A percentile compares a stretch with the other conserved stretches of the same genome.
Conservation (phyloP, 2,888 invertebrate species). For the Aethes cnicana region DNA sequence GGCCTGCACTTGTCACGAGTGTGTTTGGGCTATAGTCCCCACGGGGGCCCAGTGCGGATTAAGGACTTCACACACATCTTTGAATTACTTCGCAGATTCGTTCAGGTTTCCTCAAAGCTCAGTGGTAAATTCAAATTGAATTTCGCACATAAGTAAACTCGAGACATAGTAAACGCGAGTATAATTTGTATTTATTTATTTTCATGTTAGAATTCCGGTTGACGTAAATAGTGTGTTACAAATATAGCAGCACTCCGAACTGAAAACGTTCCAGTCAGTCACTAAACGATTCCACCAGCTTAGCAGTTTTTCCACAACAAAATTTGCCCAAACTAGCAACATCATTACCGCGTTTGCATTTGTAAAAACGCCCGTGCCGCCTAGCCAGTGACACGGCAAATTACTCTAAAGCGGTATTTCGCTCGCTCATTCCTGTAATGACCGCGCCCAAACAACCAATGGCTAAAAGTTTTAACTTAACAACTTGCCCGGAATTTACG, state of each 20-base stretch:
- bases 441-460: conserved; percentile 29
- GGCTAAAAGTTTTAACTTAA: conserved; percentile 27
- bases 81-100: too few relatives aligned
- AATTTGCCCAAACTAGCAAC: conserved; percentile 27
- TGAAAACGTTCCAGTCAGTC: conserved; percentile 10
- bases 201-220: not conserved
- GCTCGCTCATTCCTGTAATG: conserved; percentile 29
- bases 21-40: too few relatives aligned
- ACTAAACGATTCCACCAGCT: conserved; percentile 5
- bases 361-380: conserved; percentile 23
- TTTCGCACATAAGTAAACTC: too few relatives aligned
- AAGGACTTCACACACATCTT: too few relatives aligned
- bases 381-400: conserved; percentile 26
- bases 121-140: too few relatives aligned
- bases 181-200: too few relatives aligned
- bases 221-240: not conserved
- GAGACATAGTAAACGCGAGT: too few relatives aligned
- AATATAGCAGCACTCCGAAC: conserved; percentile 4
- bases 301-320: conserved; percentile 15
- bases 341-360: conserved; percentile 31
- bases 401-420: conserved; percentile 25
- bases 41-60: too few relatives aligned
- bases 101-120: too few relatives aligned
- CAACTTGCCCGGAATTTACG: conserved; percentile 22
- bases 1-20: too few relatives aligned